Evolutionary conservation across 1,140 invertebrate species (phyloP), one percentile per base, ranked within the genome.

Genomic region (Papilio polyxenes): DNA sequence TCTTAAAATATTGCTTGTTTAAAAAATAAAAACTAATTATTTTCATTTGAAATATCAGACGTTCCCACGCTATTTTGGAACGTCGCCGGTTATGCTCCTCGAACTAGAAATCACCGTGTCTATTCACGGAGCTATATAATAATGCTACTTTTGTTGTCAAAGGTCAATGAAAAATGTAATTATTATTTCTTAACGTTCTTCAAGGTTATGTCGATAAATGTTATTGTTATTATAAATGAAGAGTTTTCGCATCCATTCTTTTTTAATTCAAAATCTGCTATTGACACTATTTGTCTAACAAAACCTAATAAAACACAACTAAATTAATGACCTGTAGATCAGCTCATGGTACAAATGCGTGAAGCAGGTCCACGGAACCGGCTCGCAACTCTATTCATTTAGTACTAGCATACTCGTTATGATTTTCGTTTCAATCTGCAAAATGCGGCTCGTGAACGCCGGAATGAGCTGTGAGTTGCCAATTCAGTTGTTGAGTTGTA

Each of bases 91-190:
- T 53, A 77, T 49, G 75, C 31, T 76, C 23, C 13, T 51, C 75
- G 75, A 15, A 53, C 75, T 77, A 77, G 75, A 77, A 77, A 77
- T 56, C 75, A 77, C 48, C 75, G 75, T 77, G 75, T 77, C 75
- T 53, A 77, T 77, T 77, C 75, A 77, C 75, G 53, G 75, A 53
- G 75, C 74, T 23, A n/a, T 76, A 37, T 17, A 49, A 76, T 76
- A 76, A 76, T 53, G 49, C 48, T 76, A 51, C 48, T 76, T 76
- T 76, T 76, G 75, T 76, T 76, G 75, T 53, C 75, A 76, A 23
- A 76, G 75, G 75, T 76, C 75, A 76, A 51, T 76, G 75, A 76
- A 76, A 76, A 76, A 51, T 76, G 20, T 53, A 76, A 76, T 76
- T 20, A 9, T 75, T 75, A 20, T 53, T 51, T 51, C 48, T 76